A percentile compares a stretch with the other conserved stretches of the same genome.
phyloP scores from a whole-genome alignment of 1,140 invertebrate species.

The Eriosoma lanigerum region DNA sequence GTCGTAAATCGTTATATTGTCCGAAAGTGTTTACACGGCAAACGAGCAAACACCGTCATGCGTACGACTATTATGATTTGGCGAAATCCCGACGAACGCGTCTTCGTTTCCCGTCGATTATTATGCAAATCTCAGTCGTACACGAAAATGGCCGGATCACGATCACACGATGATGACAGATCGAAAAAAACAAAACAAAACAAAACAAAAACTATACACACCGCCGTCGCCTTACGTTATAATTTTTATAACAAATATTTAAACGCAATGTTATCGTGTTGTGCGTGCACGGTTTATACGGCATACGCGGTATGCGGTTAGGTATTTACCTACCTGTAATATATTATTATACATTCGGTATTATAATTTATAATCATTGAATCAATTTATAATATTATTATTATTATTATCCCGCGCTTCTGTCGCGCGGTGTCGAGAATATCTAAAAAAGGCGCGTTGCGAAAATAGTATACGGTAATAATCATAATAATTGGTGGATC shows the following conservation, averaged over 20 bases:
- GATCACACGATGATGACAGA: neutral
- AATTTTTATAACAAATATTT: neutral
- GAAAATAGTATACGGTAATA: neutral
- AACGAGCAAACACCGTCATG: constrained; percentile 12
- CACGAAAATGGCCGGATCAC: constrained; percentile 21
- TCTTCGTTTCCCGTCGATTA: neutral
- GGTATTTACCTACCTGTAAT: too few relatives aligned
- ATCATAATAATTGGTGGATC: constrained; percentile 13
- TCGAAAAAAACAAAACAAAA: neutral
- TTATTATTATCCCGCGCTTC: too few relatives aligned
- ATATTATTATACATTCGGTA: too few relatives aligned
- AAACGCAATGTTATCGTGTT: neutral
- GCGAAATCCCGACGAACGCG: neutral
- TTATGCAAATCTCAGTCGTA: neutral
- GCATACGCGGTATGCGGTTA: too few relatives aligned
- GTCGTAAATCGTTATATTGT: neutral
- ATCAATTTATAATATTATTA: too few relatives aligned
- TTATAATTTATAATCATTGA: too few relatives aligned
- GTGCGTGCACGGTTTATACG: neutral
- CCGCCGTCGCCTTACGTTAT: neutral
- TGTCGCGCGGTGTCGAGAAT: too few relatives aligned
- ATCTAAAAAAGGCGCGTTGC: neutral
- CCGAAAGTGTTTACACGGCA: neutral
- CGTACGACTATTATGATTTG: too few relatives aligned
- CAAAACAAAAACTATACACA: neutral